A percentile compares a stretch with the other conserved stretches of the same genome.
Evolutionary conservation across 2,888 invertebrate genomes (phyloP).

Genomic region (Drosophila aldrichi): DNA sequence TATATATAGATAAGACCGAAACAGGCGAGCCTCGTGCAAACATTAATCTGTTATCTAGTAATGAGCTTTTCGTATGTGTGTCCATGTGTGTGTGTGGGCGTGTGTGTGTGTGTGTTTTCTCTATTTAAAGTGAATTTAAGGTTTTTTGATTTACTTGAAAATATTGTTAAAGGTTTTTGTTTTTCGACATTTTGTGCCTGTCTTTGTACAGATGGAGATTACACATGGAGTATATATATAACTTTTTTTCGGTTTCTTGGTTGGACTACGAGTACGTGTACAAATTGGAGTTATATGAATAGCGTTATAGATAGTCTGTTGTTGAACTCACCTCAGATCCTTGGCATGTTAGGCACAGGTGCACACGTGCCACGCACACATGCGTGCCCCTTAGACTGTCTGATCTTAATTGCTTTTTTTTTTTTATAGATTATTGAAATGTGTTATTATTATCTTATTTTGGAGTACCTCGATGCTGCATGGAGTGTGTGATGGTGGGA

Average conservation of each 20-base stretch:
- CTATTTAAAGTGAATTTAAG: conserved; percentile 12
- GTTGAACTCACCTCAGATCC: conserved; percentile 51
- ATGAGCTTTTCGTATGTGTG: background rate
- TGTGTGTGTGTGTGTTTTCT: background rate
- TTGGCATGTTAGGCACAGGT: conserved; percentile 29
- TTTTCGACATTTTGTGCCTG: conserved; percentile 31
- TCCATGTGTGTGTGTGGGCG: background rate
- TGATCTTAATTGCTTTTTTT: conserved; percentile 36
- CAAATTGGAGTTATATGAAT: conserved; percentile 25
- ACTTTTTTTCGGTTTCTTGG: background rate
- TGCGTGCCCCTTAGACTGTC: conserved; percentile 46
- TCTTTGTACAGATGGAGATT: conserved; percentile 44
- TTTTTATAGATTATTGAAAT: conserved; percentile 69
- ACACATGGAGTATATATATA: conserved; percentile 6
- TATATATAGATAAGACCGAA: background rate
- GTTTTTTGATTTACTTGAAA: background rate
- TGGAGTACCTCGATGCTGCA: conserved; percentile 75
- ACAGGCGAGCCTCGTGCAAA: conserved; percentile 16
- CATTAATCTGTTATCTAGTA: conserved; percentile 3
- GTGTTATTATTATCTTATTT: conserved; percentile 72
- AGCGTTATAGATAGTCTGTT: conserved; percentile 18
- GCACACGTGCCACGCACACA: conserved; percentile 35
- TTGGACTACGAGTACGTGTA: conserved; percentile 42
- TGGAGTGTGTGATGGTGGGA: conserved; percentile 22
- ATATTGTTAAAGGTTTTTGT: background rate